Conservation (phyloP, 2,113 vertebrate genomes). For the Chascanopsetta lugubris region DNA sequence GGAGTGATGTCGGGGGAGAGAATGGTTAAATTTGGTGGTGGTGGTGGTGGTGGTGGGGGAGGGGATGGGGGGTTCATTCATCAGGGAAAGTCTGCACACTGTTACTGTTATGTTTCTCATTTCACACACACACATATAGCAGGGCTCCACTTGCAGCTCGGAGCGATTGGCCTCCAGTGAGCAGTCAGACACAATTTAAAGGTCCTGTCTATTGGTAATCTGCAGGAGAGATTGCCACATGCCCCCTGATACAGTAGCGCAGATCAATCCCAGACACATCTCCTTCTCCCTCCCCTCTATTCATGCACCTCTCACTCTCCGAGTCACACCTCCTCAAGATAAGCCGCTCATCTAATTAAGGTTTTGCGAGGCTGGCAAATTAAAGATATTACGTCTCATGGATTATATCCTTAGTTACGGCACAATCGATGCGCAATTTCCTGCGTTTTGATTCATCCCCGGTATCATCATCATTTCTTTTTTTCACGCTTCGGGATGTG, state of each 20-base stretch:
- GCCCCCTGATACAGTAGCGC: slow-evolving; percentile 46
- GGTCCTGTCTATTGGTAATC: slow-evolving; percentile 64
- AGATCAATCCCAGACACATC: slow-evolving; percentile 59
- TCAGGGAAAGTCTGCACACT: slow-evolving; percentile 45
- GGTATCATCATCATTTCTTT: slow-evolving; percentile 33
- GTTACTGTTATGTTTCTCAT: slow-evolving; percentile 59
- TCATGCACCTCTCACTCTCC: slow-evolving; percentile 37
- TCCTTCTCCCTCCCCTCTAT: slow-evolving; percentile 35
- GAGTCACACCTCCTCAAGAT: slow-evolving; percentile 61
- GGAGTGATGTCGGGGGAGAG: neutral
- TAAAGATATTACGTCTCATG: slow-evolving; percentile 54
- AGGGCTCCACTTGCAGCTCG: slow-evolving; percentile 24
- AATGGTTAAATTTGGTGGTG: slow-evolving; percentile 39
- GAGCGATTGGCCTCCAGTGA: slow-evolving; percentile 61
- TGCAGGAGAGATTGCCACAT: slow-evolving; percentile 63
- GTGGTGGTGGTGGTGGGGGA: slow-evolving; percentile 44
- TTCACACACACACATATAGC: slow-evolving; percentile 63
- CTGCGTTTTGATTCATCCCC: slow-evolving; percentile 51
- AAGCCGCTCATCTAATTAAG: slow-evolving; percentile 61
- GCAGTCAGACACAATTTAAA: slow-evolving; percentile 71
- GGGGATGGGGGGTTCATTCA: slow-evolving; percentile 35
- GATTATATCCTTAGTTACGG: slow-evolving; percentile 47
- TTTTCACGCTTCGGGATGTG: slow-evolving; percentile 15
- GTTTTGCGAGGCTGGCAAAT: slow-evolving; percentile 59
- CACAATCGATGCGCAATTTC: slow-evolving; percentile 62